Conservation (phyloP, 2,888 invertebrate species). For the Deilephila porcellus region DNA sequence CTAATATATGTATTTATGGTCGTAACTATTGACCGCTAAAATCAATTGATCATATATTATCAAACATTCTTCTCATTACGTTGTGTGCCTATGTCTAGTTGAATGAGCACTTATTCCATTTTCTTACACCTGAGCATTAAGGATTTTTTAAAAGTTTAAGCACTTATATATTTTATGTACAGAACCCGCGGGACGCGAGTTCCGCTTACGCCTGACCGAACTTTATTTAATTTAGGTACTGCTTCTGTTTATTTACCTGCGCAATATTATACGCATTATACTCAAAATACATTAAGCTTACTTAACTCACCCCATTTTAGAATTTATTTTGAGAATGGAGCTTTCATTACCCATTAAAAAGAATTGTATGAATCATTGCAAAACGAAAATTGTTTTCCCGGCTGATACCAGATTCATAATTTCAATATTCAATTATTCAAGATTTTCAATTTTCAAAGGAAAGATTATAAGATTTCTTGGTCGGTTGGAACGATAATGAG, state of each 20-base stretch:
- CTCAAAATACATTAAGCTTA: conserved; percentile 33
- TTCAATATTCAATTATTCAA: conserved; percentile 78
- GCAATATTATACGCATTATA: conserved; percentile 40
- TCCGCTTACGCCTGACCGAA: background rate
- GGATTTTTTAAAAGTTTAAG: background rate
- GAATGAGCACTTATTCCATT: no score
- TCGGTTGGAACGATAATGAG: conserved; percentile 79
- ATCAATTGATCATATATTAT: no score
- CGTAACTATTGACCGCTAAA: no score
- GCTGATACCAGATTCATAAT: conserved; percentile 62
- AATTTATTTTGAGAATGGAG: conserved; percentile 37
- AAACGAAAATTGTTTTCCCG: conserved; percentile 55
- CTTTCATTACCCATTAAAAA: conserved; percentile 31
- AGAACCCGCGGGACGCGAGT: background rate
- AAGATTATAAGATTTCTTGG: conserved; percentile 80
- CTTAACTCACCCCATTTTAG: conserved; percentile 34
- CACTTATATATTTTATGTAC: background rate
- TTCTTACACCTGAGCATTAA: no score
- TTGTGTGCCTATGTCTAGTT: no score
- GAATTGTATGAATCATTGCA: conserved; percentile 35
- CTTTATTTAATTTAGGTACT: conserved; percentile 39
- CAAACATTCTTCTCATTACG: no score
- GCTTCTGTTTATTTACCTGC: conserved; percentile 28
- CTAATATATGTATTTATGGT: no score
- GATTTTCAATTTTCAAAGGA: conserved; percentile 77